Conservation (phyloP, 2,888 invertebrate genomes). For the Yponomeuta evonymella region DNA sequence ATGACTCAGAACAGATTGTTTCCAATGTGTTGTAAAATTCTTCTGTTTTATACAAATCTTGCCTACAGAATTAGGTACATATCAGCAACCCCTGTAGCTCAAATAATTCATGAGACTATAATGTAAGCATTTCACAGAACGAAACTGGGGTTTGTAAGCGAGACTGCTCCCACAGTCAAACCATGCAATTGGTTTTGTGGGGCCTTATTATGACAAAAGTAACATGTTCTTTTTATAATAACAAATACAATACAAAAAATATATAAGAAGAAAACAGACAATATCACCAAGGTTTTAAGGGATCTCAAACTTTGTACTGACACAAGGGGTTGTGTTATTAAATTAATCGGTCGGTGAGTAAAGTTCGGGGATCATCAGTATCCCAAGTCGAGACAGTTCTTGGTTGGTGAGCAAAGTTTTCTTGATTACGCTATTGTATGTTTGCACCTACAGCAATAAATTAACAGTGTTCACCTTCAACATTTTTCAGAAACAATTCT, state of each 20-base stretch:
- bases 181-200: too few species aligned
- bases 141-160: background rate
- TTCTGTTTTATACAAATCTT: background rate
- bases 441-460: background rate
- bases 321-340: background rate
- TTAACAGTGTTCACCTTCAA: background rate
- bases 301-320: background rate
- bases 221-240: too few species aligned
- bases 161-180: too few species aligned
- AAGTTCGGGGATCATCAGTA: too few species aligned
- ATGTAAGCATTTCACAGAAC: background rate
- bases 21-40: too few species aligned
- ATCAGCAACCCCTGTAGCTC: background rate
- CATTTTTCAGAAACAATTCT: background rate
- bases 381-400: too few species aligned
- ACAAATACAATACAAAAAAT: too few species aligned
- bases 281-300: background rate
- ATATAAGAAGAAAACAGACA: background rate
- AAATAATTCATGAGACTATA: background rate
- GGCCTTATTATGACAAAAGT: too few species aligned
- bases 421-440: too few species aligned
- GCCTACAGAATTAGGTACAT: background rate
- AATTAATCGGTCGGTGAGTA: too few species aligned
- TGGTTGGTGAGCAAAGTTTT: too few species aligned
- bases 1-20: too few species aligned